Base-by-base conservation (phyloP, 1,140 invertebrate species). In the Amyelois transitella region DNA sequence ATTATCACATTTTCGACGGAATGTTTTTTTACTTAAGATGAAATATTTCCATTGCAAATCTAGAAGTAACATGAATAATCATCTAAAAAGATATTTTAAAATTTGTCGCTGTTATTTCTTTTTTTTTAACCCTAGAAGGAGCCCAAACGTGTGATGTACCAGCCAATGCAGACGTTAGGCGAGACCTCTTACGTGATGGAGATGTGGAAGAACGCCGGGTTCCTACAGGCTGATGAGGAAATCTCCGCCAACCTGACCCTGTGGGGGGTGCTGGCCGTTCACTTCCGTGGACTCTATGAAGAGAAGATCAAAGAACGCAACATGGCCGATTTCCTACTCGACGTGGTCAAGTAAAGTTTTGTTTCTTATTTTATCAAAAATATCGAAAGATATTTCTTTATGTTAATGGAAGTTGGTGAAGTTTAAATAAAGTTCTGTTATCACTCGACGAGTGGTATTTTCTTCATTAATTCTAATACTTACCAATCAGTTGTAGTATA, bases 291-390 rank as follows among this genome's bases (percentile, higher is more conserved):
- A 22, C 25, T 80, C 6, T 75, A 72, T 14, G 18, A 69, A 1
- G 64, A 74, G 19, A 84, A 80, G 47, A 68, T 63, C 18, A 69
- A 59, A 17, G 77, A 81, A 43, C 54, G 71, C 1, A 75, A 72
- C 20, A 71, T 84, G 79, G 67, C 76, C 0, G 72, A 75, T 22
- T 80, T 82, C 55, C 54, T 82, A 3, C 51, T 85, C 6, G 70
- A 81, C 17, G 73, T 81, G 22, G 77, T 81, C 1, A 81, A 80
- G 81, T 81, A 73, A 70, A 38, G 25, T 32, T 32, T 10, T 6
- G 6, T 6, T 6, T 2, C 4, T 32, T 32, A 10, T 10, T 4
- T 10, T 6, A 4, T 32, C 1, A 6, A 12, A 32, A 10, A 1
- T 4, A 10, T 10, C 2, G 2, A 6, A 32, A 4, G 25, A 32